Percentiles rank a stretch among this genome's conserved stretches.
Evolutionary conservation across 2,797 vertebrate genomes (phyloP).

Genomic region (Lagodon rhomboides): DNA sequence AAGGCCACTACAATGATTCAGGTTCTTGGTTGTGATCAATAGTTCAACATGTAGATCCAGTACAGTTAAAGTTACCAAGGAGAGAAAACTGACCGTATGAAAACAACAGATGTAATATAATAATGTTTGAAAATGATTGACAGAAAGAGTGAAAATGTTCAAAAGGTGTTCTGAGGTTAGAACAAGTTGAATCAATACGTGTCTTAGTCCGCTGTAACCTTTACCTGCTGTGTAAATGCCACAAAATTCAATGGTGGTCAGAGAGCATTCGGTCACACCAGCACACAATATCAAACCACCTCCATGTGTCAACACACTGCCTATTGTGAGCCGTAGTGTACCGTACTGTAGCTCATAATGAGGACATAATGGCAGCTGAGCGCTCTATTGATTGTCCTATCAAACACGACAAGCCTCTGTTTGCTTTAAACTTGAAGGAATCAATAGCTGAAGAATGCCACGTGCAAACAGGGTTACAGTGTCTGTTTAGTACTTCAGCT

Average conservation of each 20-base stretch:
- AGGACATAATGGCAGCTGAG: constrained; percentile 13
- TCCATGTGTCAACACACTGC: constrained; percentile 44
- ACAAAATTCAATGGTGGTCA: constrained; percentile 3
- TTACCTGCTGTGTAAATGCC: constrained; percentile 13
- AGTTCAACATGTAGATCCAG: background rate
- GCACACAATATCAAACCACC: constrained; percentile 22
- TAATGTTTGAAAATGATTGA: background rate
- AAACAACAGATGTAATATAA: background rate
- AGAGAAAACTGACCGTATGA: background rate
- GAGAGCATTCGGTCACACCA: constrained; percentile 5
- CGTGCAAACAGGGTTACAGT: constrained; percentile 8
- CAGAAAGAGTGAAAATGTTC: background rate
- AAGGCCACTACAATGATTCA: background rate
- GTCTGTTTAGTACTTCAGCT: background rate
- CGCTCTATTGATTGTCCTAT: constrained; percentile 30
- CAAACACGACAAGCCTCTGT: constrained; percentile 32
- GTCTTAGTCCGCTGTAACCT: constrained; percentile 3
- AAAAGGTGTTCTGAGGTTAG: background rate
- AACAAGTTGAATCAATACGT: background rate
- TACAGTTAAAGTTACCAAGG: background rate
- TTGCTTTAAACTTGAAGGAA: constrained; percentile 28
- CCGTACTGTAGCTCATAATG: constrained; percentile 4
- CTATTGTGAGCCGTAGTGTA: constrained; percentile 27
- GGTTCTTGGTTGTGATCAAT: background rate
- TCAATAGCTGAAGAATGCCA: constrained; percentile 42